Percentiles rank a stretch among this genome's conserved stretches.
These are phyloP conservation scores for Drosophila sordidula DNA, from an alignment of 2,888 invertebrate genomes.

Conservation along the genomic window DNA sequence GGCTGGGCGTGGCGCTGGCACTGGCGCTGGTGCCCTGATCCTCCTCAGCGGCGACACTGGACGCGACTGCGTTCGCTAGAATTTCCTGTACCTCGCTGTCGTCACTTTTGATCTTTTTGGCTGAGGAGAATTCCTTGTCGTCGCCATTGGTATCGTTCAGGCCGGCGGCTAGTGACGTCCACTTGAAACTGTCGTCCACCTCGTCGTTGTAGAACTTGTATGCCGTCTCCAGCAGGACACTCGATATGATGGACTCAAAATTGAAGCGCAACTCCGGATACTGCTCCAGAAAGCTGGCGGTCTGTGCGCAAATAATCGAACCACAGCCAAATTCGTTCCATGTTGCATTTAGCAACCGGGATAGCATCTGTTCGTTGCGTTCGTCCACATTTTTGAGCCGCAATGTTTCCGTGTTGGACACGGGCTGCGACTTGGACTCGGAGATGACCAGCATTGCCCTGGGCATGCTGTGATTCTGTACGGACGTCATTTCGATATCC, in stretches of 20 bases:
- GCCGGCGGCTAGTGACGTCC: conserved; percentile 9
- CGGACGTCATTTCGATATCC: conserved; percentile 86
- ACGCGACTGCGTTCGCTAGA: conserved; percentile 77
- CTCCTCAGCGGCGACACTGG: conserved; percentile 43
- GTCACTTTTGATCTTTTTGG: conserved; percentile 85
- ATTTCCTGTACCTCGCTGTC: conserved; percentile 85
- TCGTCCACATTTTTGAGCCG: conserved; percentile 81
- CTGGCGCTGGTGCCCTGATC: conserved; percentile 29
- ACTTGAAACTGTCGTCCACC: conserved; percentile 46
- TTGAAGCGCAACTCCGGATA: conserved; percentile 85
- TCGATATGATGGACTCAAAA: conserved; percentile 87
- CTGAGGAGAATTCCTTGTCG: conserved; percentile 82
- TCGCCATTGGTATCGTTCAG: conserved; percentile 24
- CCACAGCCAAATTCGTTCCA: conserved; percentile 89
- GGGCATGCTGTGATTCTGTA: conserved; percentile 49
- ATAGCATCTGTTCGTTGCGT: conserved; percentile 87
- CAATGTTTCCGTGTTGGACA: conserved; percentile 1
- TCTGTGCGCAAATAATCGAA: conserved; percentile 87
- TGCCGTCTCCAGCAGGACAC: conserved; percentile 86
- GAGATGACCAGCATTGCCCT: neutral
- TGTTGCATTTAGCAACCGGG: conserved; percentile 90
- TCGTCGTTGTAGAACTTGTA: conserved; percentile 85
- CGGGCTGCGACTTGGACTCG: neutral
- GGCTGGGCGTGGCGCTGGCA: conserved; percentile 41
- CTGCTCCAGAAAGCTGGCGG: conserved; percentile 87